Conservation (phyloP, 2,797 vertebrate genomes). For the Petrocephalus schoutedeni region DNA sequence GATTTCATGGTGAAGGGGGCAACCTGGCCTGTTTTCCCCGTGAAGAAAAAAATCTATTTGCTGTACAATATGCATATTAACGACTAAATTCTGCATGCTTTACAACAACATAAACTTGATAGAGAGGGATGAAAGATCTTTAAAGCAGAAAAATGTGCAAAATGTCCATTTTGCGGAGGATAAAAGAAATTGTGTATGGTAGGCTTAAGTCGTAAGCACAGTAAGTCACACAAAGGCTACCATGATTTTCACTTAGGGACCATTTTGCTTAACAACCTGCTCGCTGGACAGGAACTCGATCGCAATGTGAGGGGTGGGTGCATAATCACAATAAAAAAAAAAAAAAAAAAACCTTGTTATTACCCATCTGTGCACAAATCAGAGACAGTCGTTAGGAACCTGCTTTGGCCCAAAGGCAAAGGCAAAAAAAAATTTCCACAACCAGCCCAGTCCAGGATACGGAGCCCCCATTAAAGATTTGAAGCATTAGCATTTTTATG, state of each 20-base stretch:
- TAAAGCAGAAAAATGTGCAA: neutral
- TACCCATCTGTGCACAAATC: neutral
- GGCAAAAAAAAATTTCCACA: neutral
- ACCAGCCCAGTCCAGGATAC: neutral
- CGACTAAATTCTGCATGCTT: neutral
- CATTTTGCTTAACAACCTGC: neutral
- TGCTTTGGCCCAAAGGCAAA: neutral
- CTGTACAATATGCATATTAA: neutral
- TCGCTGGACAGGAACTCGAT: neutral
- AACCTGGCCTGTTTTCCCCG: neutral
- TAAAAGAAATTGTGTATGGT: neutral
- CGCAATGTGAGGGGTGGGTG: neutral
- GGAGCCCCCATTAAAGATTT: neutral
- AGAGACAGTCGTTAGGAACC: neutral
- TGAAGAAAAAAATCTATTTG: neutral
- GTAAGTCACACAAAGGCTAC: neutral
- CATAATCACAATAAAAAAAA: neutral
- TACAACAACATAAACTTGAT: neutral
- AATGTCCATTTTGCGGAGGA: neutral
- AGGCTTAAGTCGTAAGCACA: neutral
- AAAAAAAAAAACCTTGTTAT: neutral
- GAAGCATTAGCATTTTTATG: conserved; percentile 2
- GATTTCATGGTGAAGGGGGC: neutral
- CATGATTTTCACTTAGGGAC: neutral
- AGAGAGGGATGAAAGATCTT: neutral